Evolutionary conservation across 2,888 invertebrate genomes (phyloP), one percentile per base, ranked within the genome.

Genomic region (Cerceris ruficornis): DNA sequence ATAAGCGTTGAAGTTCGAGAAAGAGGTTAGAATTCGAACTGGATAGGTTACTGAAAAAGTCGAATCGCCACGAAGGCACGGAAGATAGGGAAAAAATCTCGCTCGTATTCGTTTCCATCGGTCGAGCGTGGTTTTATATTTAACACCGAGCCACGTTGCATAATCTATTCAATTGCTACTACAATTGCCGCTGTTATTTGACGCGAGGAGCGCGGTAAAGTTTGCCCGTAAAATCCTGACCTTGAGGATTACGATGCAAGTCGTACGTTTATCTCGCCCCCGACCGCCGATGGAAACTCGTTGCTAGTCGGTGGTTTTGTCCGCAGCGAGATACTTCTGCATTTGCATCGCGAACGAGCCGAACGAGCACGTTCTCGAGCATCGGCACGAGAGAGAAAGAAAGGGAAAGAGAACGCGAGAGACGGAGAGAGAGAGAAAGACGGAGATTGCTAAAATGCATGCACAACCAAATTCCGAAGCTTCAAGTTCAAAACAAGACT

Each of bases 401-500:
- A 58, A 57, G n/a, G 52, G 11, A 17, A 52, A 15, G 66, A 13
- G 42, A 17, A 57, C 17, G 17, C 15, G 28, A 28, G 4, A 28
- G 28, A 28, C 28, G 1, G 52, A 60, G 66, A 61, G 49, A 66
- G 66, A 65, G 50, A 50, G 52, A 57, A 17, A 57, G 11, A 17
- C 43, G n/a, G 66, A 13, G 42, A 17, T 17, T 17, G 17, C 15
- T 28, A 15, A 54, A n/a, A 54, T 54, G 7, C n/a, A 15, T 55
- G 61, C 41, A 50, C 60, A 62, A 67, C 75, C 52, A 75, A 75
- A 75, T 77, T 77, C 55, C 70, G 43, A 75, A 70, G 43, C 9
- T 15, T 11, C 42, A 28, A 6, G 13, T 39, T 13, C 15, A 13
- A 42, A 74, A 62, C 46, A 64, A 67, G 77, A 89, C 92, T 92